A percentile compares a stretch with the other conserved stretches of the same genome.
Evolutionary conservation across 2,113 vertebrate genomes (phyloP).

Genomic region (Camelus dromedarius): DNA sequence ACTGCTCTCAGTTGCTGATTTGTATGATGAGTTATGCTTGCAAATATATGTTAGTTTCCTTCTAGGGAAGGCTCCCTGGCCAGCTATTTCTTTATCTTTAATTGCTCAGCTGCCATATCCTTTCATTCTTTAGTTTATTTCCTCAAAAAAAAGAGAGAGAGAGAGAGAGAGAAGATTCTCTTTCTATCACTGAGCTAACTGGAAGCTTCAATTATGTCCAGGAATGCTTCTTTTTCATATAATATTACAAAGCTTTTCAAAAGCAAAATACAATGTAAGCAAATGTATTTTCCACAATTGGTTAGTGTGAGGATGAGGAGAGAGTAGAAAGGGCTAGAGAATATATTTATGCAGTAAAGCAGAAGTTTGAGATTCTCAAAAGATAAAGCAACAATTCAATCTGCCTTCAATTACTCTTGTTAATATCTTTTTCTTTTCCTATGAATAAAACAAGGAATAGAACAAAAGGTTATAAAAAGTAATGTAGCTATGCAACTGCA

Average conservation of each 20-base stretch:
- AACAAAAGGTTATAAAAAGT: not conserved
- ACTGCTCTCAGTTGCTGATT: not conserved
- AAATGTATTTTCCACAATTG: not conserved
- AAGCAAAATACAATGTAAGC: not conserved
- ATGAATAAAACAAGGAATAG: not conserved
- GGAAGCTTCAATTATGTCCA: not conserved
- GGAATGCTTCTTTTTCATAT: not conserved
- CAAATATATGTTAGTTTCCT: constrained; percentile 3
- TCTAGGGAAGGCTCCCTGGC: not conserved
- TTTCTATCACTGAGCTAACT: not conserved
- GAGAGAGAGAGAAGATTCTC: not conserved
- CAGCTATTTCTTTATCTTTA: constrained; percentile 38
- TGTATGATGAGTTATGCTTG: not conserved
- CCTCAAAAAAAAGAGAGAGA: not conserved
- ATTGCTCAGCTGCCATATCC: not conserved
- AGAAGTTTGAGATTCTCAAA: not conserved
- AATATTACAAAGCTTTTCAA: not conserved
- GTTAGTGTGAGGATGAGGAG: not conserved
- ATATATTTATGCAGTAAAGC: not conserved
- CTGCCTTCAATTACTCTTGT: not conserved
- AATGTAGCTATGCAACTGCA: not conserved
- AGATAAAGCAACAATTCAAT: not conserved
- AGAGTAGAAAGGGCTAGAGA: not conserved
- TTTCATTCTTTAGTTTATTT: constrained; percentile 27
- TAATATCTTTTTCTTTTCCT: not conserved